Conservation (phyloP, 2,888 invertebrate genomes). For the Sphaerophoria taeniata region DNA sequence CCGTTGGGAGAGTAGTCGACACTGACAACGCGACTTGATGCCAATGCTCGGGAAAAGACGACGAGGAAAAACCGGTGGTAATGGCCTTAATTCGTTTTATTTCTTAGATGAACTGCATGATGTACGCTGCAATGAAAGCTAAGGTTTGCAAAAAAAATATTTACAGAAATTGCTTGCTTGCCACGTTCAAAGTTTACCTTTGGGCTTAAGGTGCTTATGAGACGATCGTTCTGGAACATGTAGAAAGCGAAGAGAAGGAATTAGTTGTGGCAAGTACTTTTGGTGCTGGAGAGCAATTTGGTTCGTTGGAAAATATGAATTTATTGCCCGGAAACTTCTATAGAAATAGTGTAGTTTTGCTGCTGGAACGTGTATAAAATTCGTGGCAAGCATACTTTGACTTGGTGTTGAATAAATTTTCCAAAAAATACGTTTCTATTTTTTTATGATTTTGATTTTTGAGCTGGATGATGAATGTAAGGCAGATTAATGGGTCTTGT, state of each 20-base stretch:
- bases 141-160: conserved; percentile 59
- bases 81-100: conserved; percentile 66
- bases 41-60: too few relatives aligned
- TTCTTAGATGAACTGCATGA: conserved; percentile 66
- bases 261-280: conserved; percentile 15
- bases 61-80: conserved; percentile 7
- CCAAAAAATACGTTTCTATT: background rate
- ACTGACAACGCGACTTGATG: conserved; percentile 13
- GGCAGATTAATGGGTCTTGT: conserved; percentile 43
- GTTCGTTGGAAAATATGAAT: conserved; percentile 62
- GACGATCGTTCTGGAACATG: background rate
- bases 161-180: conserved; percentile 56
- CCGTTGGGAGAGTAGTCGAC: conserved; percentile 13
- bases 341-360: conserved; percentile 8
- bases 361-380: background rate
- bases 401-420: conserved; percentile 57
- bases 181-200: conserved; percentile 36
- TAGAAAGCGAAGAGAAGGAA: background rate
- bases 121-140: conserved; percentile 60
- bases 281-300: conserved; percentile 47
- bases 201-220: conserved; percentile 23
- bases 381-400: background rate
- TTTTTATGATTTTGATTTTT: background rate
- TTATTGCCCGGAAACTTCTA: conserved; percentile 57
- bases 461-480: conserved; percentile 29